Evolutionary conservation across 1,140 invertebrate genomes (phyloP), one percentile per base, ranked within the genome.

Genomic region (Atta cephalotes): DNA sequence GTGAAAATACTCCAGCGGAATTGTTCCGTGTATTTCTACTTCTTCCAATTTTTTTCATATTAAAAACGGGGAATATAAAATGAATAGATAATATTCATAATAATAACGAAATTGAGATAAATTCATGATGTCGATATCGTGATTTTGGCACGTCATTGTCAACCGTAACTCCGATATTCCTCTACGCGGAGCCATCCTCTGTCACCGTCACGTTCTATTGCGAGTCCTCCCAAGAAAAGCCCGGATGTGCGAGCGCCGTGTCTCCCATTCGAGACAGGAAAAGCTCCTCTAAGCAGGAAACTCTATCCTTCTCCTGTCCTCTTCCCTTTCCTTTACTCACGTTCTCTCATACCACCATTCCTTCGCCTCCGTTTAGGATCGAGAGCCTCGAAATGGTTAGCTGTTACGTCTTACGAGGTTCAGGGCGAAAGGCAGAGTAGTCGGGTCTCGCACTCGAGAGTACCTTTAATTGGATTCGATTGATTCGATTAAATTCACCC

Each of bases 381-480:
- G 74, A 56, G 60, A 66, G 72, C 82, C 18, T 25, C 82, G 72
- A 66, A 79, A 85, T 68, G 82, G 76, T 65, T 77, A 78, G 76
- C 58, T 74, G 82, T 78, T 78, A 85, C 82, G 82, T 53, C 74
- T 79, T 79, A 78, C 60, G 82, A 77, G 60, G 39, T 49, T 66
- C 82, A 76, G 56, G 49, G 60, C 70, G 81, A 51, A 63, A 68
- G 51, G 62, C 72, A 65, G 31, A 79, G 62, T 68, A 85, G 62
- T 68, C 76, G 62, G 60, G 76, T 81, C 77, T 70, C 85, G 76
- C 76, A 28, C 56, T 70, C 65, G 58, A 60, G 58, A 45, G 80
- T 65, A 70, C 72, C 45, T 82, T 87, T 88, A 87, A 88, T 88
- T 82, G 77, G 85, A 88, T 88, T 45, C 87, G 87, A 87, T 87